Conservation (phyloP, 1,140 invertebrate species). For the Nasonia longicornis region DNA sequence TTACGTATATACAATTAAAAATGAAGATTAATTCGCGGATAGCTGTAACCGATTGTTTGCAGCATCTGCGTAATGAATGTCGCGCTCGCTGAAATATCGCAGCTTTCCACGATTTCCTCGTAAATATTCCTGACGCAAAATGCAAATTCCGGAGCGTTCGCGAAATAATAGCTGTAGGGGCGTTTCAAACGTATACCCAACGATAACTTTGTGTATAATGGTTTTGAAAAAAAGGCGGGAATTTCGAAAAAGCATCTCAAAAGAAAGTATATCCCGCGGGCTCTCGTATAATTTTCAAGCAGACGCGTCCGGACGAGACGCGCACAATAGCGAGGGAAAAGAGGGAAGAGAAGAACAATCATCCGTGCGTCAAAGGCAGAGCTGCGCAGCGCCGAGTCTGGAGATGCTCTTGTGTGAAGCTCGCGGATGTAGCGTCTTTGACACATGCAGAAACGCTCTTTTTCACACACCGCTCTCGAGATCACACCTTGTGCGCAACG, state of each 20-base stretch:
- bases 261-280: background rate
- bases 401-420: conserved; percentile 1
- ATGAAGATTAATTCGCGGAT: background rate
- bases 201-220: too few species aligned
- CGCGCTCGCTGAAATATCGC: background rate
- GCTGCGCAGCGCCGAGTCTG: background rate
- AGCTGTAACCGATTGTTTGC: background rate
- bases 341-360: background rate
- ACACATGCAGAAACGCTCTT: background rate
- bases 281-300: background rate
- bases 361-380: background rate
- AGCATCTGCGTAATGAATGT: background rate
- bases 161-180: background rate
- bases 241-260: background rate
- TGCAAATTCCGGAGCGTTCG: background rate
- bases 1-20: background rate
- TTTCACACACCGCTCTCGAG: background rate
- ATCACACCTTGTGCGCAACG: background rate
- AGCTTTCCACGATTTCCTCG: background rate
- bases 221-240: background rate
- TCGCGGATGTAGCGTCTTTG: background rate
- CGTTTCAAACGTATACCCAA: background rate
- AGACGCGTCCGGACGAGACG: background rate
- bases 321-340: background rate
- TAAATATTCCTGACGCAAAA: background rate